These are phyloP conservation scores for Nipponacmea schrenckii DNA, from an alignment of 2,888 invertebrate species.

Conservation along the genomic window DNA sequence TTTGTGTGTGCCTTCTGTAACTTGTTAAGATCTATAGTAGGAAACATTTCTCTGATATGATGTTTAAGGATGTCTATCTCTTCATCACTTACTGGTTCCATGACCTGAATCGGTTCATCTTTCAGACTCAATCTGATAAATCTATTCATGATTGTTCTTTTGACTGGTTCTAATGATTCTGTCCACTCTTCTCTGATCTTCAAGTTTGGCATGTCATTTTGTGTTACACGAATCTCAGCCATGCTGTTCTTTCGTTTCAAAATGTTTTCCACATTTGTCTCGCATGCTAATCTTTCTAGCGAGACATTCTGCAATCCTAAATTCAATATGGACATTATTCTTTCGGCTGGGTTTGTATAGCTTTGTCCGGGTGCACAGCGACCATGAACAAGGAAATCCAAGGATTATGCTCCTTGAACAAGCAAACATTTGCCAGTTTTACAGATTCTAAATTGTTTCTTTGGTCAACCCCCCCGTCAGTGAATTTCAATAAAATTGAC, in stretches of 20 bases:
- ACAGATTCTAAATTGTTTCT: not conserved
- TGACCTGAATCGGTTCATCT: not conserved
- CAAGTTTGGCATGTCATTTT: not conserved
- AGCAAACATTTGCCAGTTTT: not conserved
- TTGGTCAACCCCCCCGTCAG: no score
- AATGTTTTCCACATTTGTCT: not conserved
- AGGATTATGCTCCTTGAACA: not conserved
- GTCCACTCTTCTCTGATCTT: not conserved
- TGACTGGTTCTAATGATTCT: not conserved
- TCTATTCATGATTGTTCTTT: not conserved
- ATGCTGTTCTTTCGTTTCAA: not conserved
- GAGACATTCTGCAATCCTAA: not conserved
- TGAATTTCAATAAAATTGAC: no score
- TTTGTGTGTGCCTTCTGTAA: not conserved
- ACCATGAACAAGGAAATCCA: not conserved
- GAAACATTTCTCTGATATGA: not conserved
- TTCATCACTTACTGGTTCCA: not conserved
- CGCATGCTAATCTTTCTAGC: not conserved
- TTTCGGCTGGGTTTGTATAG: not conserved
- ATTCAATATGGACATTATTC: not conserved
- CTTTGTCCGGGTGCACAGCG: not conserved
- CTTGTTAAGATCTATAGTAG: not conserved
- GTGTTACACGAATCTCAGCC: not conserved
- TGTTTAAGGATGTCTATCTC: not conserved
- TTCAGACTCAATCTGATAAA: not conserved